phyloP scores from a whole-genome alignment of 2,797 vertebrate genomes.

The Tachyglossus aculeatus region DNA sequence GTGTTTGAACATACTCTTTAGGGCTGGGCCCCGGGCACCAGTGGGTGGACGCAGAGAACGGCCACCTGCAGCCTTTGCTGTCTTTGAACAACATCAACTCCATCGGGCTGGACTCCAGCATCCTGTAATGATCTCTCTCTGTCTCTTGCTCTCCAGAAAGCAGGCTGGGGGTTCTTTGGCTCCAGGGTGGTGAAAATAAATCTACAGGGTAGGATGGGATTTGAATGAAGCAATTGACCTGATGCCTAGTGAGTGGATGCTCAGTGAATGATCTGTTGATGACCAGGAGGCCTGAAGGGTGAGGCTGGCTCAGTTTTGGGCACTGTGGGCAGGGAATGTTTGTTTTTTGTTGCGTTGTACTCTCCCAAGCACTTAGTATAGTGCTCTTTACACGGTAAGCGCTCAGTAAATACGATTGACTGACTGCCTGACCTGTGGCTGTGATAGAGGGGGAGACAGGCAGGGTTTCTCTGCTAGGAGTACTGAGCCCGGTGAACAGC shows the following conservation, averaged over 20 bases:
- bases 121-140: conserved; percentile 56
- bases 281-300: no score
- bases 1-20: conserved; percentile 57
- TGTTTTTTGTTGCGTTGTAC: no score
- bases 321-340: no score
- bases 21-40: conserved; percentile 56
- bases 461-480: no score
- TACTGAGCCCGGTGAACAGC: no score
- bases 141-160: conserved; percentile 17
- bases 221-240: background rate
- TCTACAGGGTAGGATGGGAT: conserved; percentile 28
- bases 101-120: conserved; percentile 58
- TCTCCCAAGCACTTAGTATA: no score
- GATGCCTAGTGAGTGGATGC: conserved; percentile 4
- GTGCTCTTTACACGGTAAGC: no score
- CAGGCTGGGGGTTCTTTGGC: conserved; percentile 36
- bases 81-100: conserved; percentile 67
- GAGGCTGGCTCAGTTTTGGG: no score
- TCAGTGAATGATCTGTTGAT: conserved; percentile 33
- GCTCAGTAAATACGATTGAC: no score
- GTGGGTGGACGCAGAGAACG: conserved; percentile 58
- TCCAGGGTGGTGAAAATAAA: conserved; percentile 25
- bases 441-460: no score
- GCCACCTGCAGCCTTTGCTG: conserved; percentile 68
- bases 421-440: no score